Percentiles rank a stretch among this genome's conserved stretches.
These are phyloP conservation scores for Sebastolobus alascanus DNA, from an alignment of 2,797 vertebrate species.

Conservation along the genomic window DNA sequence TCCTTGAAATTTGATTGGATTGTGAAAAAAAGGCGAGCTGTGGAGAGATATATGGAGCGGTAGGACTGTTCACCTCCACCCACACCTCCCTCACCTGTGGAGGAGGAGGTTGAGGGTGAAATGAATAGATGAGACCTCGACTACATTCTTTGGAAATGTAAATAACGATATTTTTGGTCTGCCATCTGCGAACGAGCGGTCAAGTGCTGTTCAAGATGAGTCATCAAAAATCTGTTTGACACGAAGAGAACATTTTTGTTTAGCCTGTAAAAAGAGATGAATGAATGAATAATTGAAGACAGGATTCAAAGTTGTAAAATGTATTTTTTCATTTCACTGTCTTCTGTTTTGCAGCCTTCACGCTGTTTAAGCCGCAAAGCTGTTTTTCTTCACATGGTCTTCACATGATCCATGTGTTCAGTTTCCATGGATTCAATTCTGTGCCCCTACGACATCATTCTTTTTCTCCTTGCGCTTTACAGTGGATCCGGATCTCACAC, in stretches of 20 bases:
- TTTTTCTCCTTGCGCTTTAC: conserved; percentile 29
- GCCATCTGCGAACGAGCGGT: neutral
- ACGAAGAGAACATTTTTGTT: neutral
- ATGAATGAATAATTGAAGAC: neutral
- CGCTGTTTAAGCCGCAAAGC: neutral
- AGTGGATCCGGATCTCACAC: conserved; percentile 53
- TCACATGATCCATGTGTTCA: conserved; percentile 31
- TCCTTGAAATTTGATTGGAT: neutral
- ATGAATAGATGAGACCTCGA: neutral
- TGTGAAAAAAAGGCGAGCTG: neutral
- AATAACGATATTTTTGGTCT: neutral
- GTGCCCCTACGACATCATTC: conserved; percentile 44
- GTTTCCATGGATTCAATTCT: conserved; percentile 36
- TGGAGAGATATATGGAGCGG: neutral
- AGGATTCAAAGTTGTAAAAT: neutral
- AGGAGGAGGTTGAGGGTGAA: neutral
- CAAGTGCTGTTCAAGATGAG: neutral
- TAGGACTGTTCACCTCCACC: neutral
- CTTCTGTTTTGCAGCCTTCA: neutral
- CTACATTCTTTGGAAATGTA: neutral
- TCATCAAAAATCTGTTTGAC: neutral
- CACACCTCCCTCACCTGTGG: neutral
- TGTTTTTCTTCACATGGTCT: conserved; percentile 15
- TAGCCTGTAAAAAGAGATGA: neutral
- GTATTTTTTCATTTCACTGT: neutral